Evolutionary conservation across 1,140 invertebrate genomes (phyloP), one percentile per base, ranked within the genome.

Genomic region (Sipha flava): DNA sequence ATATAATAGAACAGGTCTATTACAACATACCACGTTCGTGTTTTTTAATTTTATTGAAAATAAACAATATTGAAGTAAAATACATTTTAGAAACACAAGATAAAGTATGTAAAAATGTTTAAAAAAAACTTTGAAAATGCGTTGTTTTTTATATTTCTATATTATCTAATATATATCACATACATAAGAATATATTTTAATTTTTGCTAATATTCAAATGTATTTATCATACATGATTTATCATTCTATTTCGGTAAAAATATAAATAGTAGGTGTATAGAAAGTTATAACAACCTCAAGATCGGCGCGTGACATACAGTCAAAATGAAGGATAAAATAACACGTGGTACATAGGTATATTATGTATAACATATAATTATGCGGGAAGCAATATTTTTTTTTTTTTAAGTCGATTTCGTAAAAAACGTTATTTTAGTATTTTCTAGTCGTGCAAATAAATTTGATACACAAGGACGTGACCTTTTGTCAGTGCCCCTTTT

Each of bases 371-470:
- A 21, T 23, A 68, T 68, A 45, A 68, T 45, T 68, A 68, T 45
- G 37, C 40, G 64, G 37, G 21, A 18, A 23, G 64, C 21, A 40
- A 68, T 45, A 45, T 45, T 68, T 54, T 1, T 10, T 23, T 14
- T 23, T 54, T 54, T 49, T 49, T 37, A 16, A 16, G 62, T 40
- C n/a, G 10, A 40, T 66, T 66, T 66, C 62, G 62, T 66, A 66
- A 66, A 66, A 40, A 66, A 66, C 18, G 14, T 31, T n/a, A 66
- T 23, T 34, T 40, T 23, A 18, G 21, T 66, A 40, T 66, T 66
- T 66, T 66, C 10, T 37, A 66, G 34, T 66, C 62, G 62, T 66
- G 62, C 62, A 66, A 40, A 66, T 66, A 66, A 37, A 66, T 66
- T 66, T 21, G 62, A 66, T 66, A 40, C 21, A 40, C n/a, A 40